Conservation (phyloP, 2,797 vertebrate species). For the Poeciliopsis gracilis region DNA sequence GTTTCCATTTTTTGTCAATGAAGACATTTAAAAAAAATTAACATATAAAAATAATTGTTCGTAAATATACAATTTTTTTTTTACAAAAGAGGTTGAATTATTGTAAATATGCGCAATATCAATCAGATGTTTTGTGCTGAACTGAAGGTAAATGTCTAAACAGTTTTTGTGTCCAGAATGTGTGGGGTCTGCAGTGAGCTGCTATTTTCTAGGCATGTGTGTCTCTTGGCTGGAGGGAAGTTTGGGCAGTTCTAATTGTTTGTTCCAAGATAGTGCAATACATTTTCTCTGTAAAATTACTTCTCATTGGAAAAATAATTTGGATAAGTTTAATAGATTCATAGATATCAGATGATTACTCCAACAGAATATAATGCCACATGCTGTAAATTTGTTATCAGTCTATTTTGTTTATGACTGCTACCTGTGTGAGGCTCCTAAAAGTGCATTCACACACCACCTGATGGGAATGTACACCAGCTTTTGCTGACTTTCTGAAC, state of each 20-base stretch:
- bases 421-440: constrained; percentile 50
- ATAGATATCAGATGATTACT: background rate
- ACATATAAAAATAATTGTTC: background rate
- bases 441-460: constrained; percentile 36
- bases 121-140: background rate
- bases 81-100: background rate
- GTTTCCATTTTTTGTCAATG: background rate
- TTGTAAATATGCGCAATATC: background rate
- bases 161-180: background rate
- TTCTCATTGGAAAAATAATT: background rate
- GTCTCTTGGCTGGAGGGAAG: background rate
- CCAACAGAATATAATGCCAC: constrained; percentile 6
- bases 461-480: constrained; percentile 43
- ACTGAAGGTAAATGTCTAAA: no score
- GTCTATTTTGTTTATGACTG: background rate
- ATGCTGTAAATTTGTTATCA: constrained; percentile 8
- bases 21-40: background rate
- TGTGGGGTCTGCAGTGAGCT: background rate
- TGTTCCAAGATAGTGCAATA: background rate
- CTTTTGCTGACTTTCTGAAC: constrained; percentile 45
- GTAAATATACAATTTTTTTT: background rate
- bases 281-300: background rate
- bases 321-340: background rate
- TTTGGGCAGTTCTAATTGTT: background rate
- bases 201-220: background rate